Base-by-base conservation (phyloP, 2,113 vertebrate species). In the Saguinus imperator region DNA sequence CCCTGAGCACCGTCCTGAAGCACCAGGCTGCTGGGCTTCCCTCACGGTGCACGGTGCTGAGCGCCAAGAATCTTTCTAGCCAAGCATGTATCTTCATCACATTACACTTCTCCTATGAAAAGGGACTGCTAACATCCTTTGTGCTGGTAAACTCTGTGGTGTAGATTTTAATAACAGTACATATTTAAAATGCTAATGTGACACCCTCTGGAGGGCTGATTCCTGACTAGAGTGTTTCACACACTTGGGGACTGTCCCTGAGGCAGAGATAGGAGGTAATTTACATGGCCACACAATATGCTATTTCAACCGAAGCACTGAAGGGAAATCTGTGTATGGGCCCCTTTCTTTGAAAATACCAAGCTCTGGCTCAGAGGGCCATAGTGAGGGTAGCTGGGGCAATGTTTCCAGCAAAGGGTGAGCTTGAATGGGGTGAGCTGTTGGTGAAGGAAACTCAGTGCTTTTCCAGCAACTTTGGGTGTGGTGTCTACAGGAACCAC, bases 251-350 rank as follows among this genome's bases (percentile, higher is more conserved):
- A 48, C 75, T 5, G 68, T 57, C 32, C 25, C 43, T 6, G 79
- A 25, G 79, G 5, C 7, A 21, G 72, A 66, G 43, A 6, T 5
- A 1, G 37, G 64, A 29, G 83, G 64, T 43, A 12, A 70, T 12
- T 29, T 45, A 25, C 64, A 23, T 0, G 13, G 9, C 9, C 37
- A 25, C 43, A 20, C 27, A 18, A 17, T 0, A 2, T 9, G 6
- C n/a, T 1, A 0, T 5, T 57, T 52, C 61, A 23, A 11, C 48
- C 1, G 0, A 70, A 6, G 57, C 20, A 3, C 1, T 43, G 23
- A 35, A 43, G 45, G 18, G 2, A 2, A 57, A 21, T 17, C 20
- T 13, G 13, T 23, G 21, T 18, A 0, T 0, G 2, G 29, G 32
- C 3, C 11, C 3, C 9, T n/a, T 35, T n/a, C 52, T 32, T 68